Percentiles rank a stretch among this genome's conserved stretches.
Conservation (phyloP, 2,113 vertebrate species). For the Beaufortia kweichowensis region DNA sequence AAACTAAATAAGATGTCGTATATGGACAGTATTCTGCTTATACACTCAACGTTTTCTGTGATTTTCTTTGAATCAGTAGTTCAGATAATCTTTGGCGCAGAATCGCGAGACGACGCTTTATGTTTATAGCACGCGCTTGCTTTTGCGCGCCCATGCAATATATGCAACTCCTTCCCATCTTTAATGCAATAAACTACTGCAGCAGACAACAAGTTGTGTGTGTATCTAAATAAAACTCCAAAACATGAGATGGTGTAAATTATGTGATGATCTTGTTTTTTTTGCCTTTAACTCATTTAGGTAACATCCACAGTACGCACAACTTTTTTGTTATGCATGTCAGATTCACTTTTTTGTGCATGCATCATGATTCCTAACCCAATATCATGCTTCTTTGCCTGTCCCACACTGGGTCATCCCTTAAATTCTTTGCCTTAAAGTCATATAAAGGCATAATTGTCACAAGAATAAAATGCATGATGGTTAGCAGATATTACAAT, state of each 20-base stretch:
- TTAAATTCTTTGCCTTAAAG: not conserved
- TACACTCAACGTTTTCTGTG: not conserved
- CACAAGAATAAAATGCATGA: conserved; percentile 9
- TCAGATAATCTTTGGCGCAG: conserved; percentile 32
- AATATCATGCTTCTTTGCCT: conserved; percentile 8
- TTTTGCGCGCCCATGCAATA: not conserved
- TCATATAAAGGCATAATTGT: not conserved
- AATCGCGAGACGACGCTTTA: conserved; percentile 29
- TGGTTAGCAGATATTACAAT: not conserved
- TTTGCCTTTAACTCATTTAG: not conserved
- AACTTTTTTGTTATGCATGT: conserved; percentile 14
- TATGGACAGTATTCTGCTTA: not conserved
- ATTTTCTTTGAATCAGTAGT: not conserved
- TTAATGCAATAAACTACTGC: not conserved
- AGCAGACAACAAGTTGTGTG: not conserved
- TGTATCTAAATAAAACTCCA: not conserved
- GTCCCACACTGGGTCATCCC: conserved; percentile 10
- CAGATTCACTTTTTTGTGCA: conserved; percentile 28
- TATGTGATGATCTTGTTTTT: not conserved
- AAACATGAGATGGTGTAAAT: not conserved
- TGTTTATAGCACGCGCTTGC: conserved; percentile 24
- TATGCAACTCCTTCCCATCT: not conserved
- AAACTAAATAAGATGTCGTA: not conserved
- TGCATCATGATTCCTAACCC: conserved; percentile 13
- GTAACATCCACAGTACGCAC: not conserved